Evolutionary conservation across 2,888 invertebrate genomes (phyloP).

Genomic region (Folsomia candida): DNA sequence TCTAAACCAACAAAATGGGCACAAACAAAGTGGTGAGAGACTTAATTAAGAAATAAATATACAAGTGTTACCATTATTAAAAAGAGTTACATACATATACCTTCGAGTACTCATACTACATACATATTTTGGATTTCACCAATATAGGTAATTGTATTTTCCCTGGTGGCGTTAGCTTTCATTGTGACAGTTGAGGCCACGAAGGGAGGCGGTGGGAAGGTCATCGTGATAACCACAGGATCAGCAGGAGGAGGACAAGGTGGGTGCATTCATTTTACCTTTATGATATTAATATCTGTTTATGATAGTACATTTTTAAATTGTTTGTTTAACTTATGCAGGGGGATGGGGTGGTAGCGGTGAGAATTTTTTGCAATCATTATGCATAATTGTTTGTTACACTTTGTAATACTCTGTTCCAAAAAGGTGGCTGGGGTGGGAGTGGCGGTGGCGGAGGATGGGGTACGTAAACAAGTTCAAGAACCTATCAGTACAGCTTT

Average conservation of each 20-base stretch:
- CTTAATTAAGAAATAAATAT: background rate
- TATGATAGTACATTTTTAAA: too few species aligned
- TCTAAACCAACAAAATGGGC: background rate
- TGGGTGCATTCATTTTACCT: too few species aligned
- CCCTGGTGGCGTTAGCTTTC: slow-evolving; percentile 14
- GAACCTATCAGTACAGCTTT: too few species aligned
- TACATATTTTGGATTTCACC: too few species aligned
- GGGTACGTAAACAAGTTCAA: background rate
- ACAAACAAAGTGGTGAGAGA: slow-evolving; percentile 1
- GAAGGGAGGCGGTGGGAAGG: slow-evolving; percentile 26
- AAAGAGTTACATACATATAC: too few species aligned
- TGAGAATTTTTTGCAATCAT: too few species aligned
- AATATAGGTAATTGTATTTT: slow-evolving; percentile 1
- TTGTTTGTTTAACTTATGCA: too few species aligned
- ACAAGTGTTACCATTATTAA: too few species aligned
- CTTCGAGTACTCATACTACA: too few species aligned
- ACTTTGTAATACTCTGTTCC: too few species aligned
- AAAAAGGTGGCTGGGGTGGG: slow-evolving; percentile 17
- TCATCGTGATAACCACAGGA: slow-evolving; percentile 34
- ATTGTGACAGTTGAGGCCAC: slow-evolving; percentile 4
- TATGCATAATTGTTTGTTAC: too few species aligned
- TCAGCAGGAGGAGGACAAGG: slow-evolving; percentile 34
- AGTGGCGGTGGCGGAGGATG: slow-evolving; percentile 7
- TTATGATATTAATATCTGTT: too few species aligned
- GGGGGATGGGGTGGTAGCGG: background rate